Base-by-base conservation (phyloP, 2,888 invertebrate species). In the Aproaerema taeniolella region DNA sequence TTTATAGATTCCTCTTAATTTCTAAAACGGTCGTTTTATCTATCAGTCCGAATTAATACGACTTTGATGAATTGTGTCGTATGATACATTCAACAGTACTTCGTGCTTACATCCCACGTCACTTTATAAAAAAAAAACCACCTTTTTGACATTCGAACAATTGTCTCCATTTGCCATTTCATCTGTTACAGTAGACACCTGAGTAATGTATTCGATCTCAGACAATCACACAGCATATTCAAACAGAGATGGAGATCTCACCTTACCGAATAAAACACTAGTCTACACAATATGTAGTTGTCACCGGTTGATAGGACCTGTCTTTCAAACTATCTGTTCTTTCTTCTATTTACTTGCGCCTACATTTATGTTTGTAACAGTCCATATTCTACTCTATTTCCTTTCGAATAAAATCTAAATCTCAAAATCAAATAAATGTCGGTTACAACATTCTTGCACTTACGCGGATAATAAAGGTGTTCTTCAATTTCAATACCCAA, bases 281-380 rank as follows among this genome's bases (percentile, higher is more conserved):
- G 66, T 70, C 62, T 58, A 61, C 59, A 71, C 82, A 80, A 81
- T 86, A 85, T 80, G 79, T 85, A 81, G 78, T 72, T 83, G 85
- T 85, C 85, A 82, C 67, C 58, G 53, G 63, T 77, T 86, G 85
- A 86, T 85, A 83, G 85, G 65, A 71, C 68, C 78, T 82, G 85
- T 82, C 85, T 79, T 60, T 86, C 85, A 81, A 81, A 76, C 78
- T 78, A 80, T 80, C 73, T 70, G 64, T 26, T 36, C 36, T 17
- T 14, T 34, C 33, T 15, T 25, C 25, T 38, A 32, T 33, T 33
- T 38, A 28, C 32, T 12, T 36, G 29, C 32, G n/a, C 12, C 29
- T n/a, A 38, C 32, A 38, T 38, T 20, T 24, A 32, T 12, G 36
- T 9, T 13, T 1, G 1, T 14, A 13, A 10, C 10, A 3, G 6